Evolutionary conservation across 2,888 invertebrate species (phyloP), one percentile per base, ranked within the genome.

Genomic region (Ypsolopha scabrella): DNA sequence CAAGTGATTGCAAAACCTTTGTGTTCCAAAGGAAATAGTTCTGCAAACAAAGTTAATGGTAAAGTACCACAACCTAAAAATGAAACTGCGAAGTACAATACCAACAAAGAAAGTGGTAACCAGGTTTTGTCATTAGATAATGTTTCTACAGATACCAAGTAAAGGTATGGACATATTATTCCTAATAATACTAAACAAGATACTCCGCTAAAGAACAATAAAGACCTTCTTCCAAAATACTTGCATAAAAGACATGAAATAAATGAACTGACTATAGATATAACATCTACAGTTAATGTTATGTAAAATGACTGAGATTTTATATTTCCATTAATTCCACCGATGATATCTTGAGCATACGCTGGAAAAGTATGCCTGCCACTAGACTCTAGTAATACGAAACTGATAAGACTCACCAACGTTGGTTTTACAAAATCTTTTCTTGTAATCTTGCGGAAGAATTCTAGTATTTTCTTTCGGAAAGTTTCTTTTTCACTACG

Each of bases 1-100:
- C 65, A 54, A 0, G 66, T 55, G 9, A 69, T 61, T 0, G 76
- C 78, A 1, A 64, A 63, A 7, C 68, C 72, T 59, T 72, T 69
- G 51, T 78, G 72, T 1, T 61, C 67, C 41, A 80, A 61, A 0
- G 80, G 80, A 44, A 72, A 73, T 7, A 80, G 53, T 57, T 81
- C 81, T 0, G 80, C 80, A 34, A 75, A 53, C 10, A 80, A 61
- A 2, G 71, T 68, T 11, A 76, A 53, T 1, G 80, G 72, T 51
- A 80, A 73, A 1, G 77, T 68, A 6, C 75, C 70, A 50, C 76
- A 74, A 1, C 80, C 81, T 13, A 80, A 64, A 56, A 78, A 81
- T 0, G 64, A 63, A 13, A 76, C 54, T 13, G 75, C 59, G 46
- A 76, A 75, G 53, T 70, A 79, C 1, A 65, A 33, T 1, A 64